phyloP scores from a whole-genome alignment of 1,140 invertebrate genomes.

The Drosophila truncata region DNA sequence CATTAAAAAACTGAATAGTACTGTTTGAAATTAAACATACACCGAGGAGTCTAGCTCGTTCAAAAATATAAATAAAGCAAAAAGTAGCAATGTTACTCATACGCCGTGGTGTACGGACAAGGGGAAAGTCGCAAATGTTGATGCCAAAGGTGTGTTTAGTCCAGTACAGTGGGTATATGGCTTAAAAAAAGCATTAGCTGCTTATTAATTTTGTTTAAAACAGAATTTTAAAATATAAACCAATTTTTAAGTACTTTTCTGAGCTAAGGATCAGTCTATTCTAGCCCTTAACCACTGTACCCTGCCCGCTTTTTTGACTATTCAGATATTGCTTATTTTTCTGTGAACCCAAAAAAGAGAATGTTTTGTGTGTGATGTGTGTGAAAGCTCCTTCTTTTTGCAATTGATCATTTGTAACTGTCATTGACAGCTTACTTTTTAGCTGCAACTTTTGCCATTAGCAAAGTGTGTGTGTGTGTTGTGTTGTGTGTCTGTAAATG shows the following conservation, averaged over 20 bases:
- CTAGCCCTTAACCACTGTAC: slow-evolving; percentile 15
- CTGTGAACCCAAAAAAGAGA: slow-evolving; percentile 5
- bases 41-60: slow-evolving; percentile 21
- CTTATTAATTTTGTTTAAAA: background rate
- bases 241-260: background rate
- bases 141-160: background rate
- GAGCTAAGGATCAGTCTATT: slow-evolving; percentile 20
- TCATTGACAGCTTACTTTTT: slow-evolving; percentile 39
- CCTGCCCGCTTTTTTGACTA: background rate
- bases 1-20: slow-evolving; percentile 55
- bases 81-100: slow-evolving; percentile 46
- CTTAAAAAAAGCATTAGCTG: background rate
- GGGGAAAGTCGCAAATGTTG: slow-evolving; percentile 2
- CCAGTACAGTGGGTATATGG: slow-evolving; percentile 2
- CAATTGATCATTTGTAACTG: slow-evolving; percentile 60
- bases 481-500: slow-evolving; percentile 25
- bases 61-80: slow-evolving; percentile 45
- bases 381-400: slow-evolving; percentile 18
- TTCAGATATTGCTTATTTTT: slow-evolving; percentile 33
- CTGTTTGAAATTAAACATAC: slow-evolving; percentile 56
- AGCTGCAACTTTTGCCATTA: slow-evolving; percentile 7
- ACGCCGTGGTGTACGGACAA: slow-evolving; percentile 41
- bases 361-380: slow-evolving; percentile 24
- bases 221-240: background rate
- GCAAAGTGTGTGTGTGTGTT: slow-evolving; percentile 42